Base-by-base conservation (phyloP, 1,140 invertebrate genomes). In the Protaetia brevitarsis region DNA sequence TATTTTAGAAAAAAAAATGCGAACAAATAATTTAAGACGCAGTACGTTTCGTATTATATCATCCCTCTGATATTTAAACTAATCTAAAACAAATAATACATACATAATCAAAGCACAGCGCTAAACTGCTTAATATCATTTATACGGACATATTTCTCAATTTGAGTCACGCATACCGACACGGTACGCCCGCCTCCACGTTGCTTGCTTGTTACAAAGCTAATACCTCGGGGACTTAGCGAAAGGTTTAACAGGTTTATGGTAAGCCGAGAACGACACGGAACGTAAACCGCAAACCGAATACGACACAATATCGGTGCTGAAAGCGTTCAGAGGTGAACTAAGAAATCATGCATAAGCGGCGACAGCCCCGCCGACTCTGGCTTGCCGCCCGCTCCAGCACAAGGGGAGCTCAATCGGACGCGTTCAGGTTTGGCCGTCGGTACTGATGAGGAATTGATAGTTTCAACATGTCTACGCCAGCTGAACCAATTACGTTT, bases 401-500 rank as follows among this genome's bases (percentile, higher is more conserved):
- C n/a, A n/a, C n/a, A n/a, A n/a, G n/a, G n/a, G n/a, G n/a, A n/a
- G n/a, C n/a, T n/a, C n/a, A 13, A 23, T 51, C 19, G 41, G 41
- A 51, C 41, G 41, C 41, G 67, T 69, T 69, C 71, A 73, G 70
- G 70, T 72, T n/a, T 73, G 70, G 66, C 27, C 68, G 28, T 10
- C 29, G 30, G 41, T 62, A 64, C 74, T 78, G 77, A 80, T 77
- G 79, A 79, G 79, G 69, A 78, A 80, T 80, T 80, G 79, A 80
- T 79, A 77, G 79, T 75, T 78, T 66, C 63, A 72, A 71, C 71
- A 71, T 78, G 75, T 78, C 76, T 71, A 71, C 72, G 74, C 74
- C 79, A 80, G 77, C 79, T 80, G 79, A 80, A 77, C 79, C 79
- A 80, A 80, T 80, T 80, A 80, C 77, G 69, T 75, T 70, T 74